These are phyloP conservation scores for Eristalis arbustorum DNA, from an alignment of 2,888 invertebrate genomes.

Conservation along the genomic window DNA sequence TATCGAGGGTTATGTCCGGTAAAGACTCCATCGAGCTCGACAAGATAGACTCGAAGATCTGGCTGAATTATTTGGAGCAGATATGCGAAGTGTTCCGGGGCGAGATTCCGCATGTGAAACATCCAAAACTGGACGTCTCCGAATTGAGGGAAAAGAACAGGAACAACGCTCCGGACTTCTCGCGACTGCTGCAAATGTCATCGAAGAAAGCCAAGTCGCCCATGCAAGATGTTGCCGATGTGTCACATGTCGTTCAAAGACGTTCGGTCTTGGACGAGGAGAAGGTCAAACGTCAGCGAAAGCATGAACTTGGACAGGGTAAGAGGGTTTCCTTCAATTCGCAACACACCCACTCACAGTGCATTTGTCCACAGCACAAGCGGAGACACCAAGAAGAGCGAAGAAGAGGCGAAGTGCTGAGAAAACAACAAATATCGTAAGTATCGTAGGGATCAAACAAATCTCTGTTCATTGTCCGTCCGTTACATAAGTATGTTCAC, in stretches of 20 bases:
- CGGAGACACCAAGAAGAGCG: conserved; percentile 81
- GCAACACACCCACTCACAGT: neutral
- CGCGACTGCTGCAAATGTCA: conserved; percentile 76
- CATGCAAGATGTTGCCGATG: conserved; percentile 78
- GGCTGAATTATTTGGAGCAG: conserved; percentile 91
- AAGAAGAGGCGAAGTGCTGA: conserved; percentile 84
- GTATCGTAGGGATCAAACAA: conserved; percentile 77
- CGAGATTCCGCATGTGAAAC: conserved; percentile 91
- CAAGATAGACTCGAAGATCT: conserved; percentile 78
- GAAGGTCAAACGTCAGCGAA: conserved; percentile 78
- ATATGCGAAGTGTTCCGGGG: conserved; percentile 95
- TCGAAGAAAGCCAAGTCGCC: conserved; percentile 78
- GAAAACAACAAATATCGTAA: conserved; percentile 84
- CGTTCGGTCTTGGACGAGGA: conserved; percentile 79
- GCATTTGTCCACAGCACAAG: conserved; percentile 73
- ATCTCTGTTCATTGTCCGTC: conserved; percentile 36
- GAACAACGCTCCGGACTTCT: conserved; percentile 78
- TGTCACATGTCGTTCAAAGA: conserved; percentile 75
- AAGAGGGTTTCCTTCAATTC: neutral
- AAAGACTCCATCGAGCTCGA: conserved; percentile 83
- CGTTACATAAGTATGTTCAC: conserved; percentile 24
- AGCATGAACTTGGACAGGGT: conserved; percentile 75
- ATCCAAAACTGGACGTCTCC: conserved; percentile 84
- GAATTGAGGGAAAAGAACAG: conserved; percentile 79
- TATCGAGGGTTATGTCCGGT: conserved; percentile 87